Conservation (phyloP, 2,113 vertebrate species). For the Corydoras sp. region DNA sequence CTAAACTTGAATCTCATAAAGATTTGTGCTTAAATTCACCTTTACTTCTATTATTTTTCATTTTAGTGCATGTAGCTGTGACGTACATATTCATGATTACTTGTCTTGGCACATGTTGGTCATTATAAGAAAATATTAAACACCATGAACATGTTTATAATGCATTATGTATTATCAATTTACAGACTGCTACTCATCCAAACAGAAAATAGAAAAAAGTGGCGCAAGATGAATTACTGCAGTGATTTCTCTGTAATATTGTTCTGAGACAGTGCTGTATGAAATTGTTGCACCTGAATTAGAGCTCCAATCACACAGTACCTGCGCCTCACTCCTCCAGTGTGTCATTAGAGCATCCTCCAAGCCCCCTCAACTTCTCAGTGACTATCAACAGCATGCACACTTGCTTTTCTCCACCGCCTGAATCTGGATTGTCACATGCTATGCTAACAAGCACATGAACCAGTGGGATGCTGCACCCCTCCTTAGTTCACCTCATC, state of each 20-base stretch:
- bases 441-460: conserved; percentile 62
- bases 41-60: not conserved
- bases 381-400: conserved; percentile 32
- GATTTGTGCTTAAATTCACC: no score
- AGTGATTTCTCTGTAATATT: conserved; percentile 63
- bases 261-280: conserved; percentile 57
- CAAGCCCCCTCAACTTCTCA: not conserved
- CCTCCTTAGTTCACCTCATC: conserved; percentile 16
- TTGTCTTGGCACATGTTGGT: not conserved
- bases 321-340: conserved; percentile 31
- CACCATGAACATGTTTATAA: conserved; percentile 1
- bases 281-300: conserved; percentile 57
- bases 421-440: conserved; percentile 57
- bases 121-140: not conserved
- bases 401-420: conserved; percentile 23
- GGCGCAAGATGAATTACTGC: conserved; percentile 63
- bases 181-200: not conserved
- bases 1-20: no score
- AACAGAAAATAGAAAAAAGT: conserved; percentile 51
- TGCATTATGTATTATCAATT: not conserved
- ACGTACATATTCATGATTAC: not conserved
- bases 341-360: not conserved
- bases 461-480: conserved; percentile 51
- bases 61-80: not conserved
- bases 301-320: conserved; percentile 43